A percentile compares a stretch with the other conserved stretches of the same genome.
Conservation (phyloP, 2,113 vertebrate species). For the Hyperoodon ampullatus region DNA sequence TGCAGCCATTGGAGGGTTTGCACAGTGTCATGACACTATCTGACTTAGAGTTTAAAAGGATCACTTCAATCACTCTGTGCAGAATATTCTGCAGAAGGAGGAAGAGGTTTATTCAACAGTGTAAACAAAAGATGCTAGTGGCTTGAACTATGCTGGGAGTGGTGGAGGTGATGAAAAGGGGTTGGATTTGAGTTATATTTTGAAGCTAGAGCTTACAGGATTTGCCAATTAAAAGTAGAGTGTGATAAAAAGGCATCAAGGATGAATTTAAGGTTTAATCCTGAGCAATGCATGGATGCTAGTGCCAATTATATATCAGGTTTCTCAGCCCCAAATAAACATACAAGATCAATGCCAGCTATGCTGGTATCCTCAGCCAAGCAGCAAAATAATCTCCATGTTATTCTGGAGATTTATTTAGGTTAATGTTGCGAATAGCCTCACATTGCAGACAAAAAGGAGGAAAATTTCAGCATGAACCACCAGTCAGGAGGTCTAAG, state of each 20-base stretch:
- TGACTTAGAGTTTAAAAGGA: neutral
- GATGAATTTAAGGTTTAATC: constrained; percentile 16
- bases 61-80: neutral
- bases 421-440: neutral
- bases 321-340: neutral
- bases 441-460: neutral
- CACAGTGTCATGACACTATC: neutral
- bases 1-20: neutral
- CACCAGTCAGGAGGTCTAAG: neutral
- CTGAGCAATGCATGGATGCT: neutral
- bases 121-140: neutral
- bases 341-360: neutral
- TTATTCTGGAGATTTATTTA: no score
- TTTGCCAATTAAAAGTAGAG: neutral
- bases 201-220: neutral
- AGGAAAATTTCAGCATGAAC: neutral
- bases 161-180: neutral
- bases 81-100: neutral
- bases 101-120: neutral
- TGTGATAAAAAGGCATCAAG: neutral
- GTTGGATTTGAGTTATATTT: constrained; percentile 14
- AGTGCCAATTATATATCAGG: neutral
- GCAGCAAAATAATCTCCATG: neutral
- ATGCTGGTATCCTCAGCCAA: neutral
- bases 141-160: neutral